These are phyloP conservation scores for Hapalemur alaotrensis DNA, from an alignment of 2,797 vertebrate species.

Conservation along the genomic window DNA sequence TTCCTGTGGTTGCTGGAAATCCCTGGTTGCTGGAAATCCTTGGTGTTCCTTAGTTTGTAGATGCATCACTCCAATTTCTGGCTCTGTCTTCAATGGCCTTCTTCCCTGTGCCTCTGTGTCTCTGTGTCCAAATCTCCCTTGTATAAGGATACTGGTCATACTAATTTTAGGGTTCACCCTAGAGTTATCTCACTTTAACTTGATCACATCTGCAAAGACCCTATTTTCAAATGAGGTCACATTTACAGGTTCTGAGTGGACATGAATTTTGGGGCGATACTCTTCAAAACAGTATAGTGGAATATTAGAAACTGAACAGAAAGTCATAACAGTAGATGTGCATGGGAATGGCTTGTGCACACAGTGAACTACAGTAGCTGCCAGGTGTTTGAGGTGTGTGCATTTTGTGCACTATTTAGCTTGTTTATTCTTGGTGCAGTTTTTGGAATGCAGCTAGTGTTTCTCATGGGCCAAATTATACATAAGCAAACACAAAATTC, in stretches of 20 bases:
- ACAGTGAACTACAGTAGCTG: background rate
- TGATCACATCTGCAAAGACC: background rate
- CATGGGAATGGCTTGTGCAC: background rate
- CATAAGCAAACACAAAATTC: background rate
- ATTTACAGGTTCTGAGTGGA: background rate
- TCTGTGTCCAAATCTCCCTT: background rate
- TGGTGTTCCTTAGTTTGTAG: background rate
- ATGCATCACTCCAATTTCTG: background rate
- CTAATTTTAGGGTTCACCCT: background rate
- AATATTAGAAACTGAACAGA: background rate
- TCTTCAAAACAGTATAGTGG: background rate
- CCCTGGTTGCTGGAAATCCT: background rate
- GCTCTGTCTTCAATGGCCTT: background rate
- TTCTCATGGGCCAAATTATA: background rate
- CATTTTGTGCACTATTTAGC: background rate
- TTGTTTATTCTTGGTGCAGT: background rate
- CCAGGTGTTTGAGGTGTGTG: background rate
- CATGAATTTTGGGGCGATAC: background rate
- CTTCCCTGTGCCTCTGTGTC: background rate
- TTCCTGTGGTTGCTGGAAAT: background rate
- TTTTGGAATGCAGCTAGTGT: background rate
- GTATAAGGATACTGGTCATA: background rate
- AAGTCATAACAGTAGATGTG: too few relatives aligned
- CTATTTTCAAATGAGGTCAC: background rate
- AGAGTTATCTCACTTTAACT: background rate